A percentile compares a stretch with the other conserved stretches of the same genome.
These are phyloP conservation scores for Vidua chalybeata DNA, from an alignment of 2,113 vertebrate species.

Conservation along the genomic window DNA sequence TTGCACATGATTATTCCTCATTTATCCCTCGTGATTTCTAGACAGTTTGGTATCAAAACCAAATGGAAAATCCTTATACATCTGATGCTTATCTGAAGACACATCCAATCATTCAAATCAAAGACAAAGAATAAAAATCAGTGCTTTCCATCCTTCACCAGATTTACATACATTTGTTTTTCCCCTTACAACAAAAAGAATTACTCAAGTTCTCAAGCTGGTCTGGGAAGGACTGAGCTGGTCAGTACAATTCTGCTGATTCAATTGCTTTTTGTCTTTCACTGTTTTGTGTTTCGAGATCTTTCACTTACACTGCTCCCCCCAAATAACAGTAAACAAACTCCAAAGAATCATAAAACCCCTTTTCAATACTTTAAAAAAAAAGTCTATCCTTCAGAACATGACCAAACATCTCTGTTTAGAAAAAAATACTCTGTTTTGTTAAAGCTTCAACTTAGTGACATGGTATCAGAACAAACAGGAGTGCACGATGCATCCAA, in stretches of 20 bases:
- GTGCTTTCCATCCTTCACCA: neutral
- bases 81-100: neutral
- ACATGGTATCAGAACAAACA: neutral
- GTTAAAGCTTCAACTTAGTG: neutral
- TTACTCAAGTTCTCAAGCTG: neutral
- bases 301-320: neutral
- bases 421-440: neutral
- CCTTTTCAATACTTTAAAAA: neutral
- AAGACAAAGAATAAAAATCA: neutral
- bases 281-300: neutral
- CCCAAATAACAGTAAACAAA: neutral
- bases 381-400: neutral
- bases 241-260: neutral
- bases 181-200: neutral
- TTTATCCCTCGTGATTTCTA: neutral
- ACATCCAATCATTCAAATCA: neutral
- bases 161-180: neutral
- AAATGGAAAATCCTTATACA: neutral
- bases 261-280: neutral
- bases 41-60: neutral
- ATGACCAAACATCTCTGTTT: neutral
- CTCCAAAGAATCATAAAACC: neutral
- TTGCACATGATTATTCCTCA: neutral
- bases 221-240: neutral
- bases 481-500: neutral